Evolutionary conservation across 2,888 invertebrate genomes (phyloP).

Genomic region (Ophion ellenae): DNA sequence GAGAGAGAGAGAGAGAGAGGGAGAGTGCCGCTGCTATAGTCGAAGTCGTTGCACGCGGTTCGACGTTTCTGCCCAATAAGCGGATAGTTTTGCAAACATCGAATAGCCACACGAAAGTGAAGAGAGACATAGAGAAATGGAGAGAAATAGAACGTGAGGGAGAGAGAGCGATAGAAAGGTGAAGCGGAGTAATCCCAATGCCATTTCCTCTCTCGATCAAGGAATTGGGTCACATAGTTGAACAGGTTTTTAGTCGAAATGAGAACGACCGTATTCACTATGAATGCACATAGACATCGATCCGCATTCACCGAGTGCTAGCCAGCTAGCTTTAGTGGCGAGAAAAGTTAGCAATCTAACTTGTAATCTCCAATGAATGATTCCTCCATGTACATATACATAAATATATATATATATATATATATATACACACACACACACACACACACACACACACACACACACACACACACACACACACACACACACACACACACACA

Average conservation of each 20-base stretch:
- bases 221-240: constrained; percentile 68
- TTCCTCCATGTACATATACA: constrained; percentile 11
- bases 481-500: no score
- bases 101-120: constrained; percentile 41
- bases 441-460: no score
- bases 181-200: constrained; percentile 43
- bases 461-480: accelerated
- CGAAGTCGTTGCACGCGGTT: constrained; percentile 49
- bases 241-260: constrained; percentile 59
- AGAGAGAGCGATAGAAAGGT: constrained; percentile 35
- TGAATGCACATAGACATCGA: constrained; percentile 22
- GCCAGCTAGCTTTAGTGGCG: constrained; percentile 31
- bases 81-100: constrained; percentile 67
- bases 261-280: constrained; percentile 45
- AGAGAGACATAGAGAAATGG: constrained; percentile 33
- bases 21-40: constrained; percentile 9
- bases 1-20: not conserved
- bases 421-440: no score
- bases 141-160: not conserved
- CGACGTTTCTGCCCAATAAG: constrained; percentile 74
- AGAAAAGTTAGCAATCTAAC: constrained; percentile 57
- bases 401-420: constrained; percentile 48
- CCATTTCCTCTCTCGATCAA: constrained; percentile 59
- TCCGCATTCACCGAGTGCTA: constrained; percentile 25
- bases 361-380: constrained; percentile 55